A percentile compares a stretch with the other conserved stretches of the same genome.
Evolutionary conservation across 1,140 invertebrate species (phyloP).

Genomic region (Melipona quadrifasciata): DNA sequence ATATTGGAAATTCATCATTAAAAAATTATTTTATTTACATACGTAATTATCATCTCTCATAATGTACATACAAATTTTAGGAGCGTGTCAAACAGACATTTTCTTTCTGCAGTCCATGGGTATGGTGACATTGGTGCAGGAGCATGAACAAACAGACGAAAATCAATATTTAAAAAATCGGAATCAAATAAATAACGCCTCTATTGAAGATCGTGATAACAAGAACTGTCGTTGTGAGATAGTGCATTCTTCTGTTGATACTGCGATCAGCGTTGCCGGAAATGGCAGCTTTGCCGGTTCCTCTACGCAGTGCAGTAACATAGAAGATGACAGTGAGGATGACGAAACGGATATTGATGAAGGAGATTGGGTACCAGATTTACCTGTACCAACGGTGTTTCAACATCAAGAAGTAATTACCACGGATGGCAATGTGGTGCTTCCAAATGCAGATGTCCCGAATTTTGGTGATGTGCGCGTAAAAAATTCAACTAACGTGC

Average conservation of each 20-base stretch:
- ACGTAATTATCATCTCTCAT: background rate
- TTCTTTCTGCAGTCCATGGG: conserved; percentile 35
- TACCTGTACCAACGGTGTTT: conserved; percentile 38
- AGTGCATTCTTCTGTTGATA: background rate
- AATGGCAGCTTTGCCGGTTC: conserved; percentile 44
- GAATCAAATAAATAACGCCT: background rate
- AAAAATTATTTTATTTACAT: background rate
- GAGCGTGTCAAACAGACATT: background rate
- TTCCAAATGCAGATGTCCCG: conserved; percentile 65
- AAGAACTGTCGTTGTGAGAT: conserved; percentile 1
- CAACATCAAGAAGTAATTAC: conserved; percentile 57
- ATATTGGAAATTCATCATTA: background rate
- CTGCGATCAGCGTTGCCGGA: background rate
- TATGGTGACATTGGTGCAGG: conserved; percentile 65
- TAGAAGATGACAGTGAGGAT: conserved; percentile 56
- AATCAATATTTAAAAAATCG: conserved; percentile 48
- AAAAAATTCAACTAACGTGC: conserved; percentile 84
- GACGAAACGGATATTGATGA: conserved; percentile 62
- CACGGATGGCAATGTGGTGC: conserved; percentile 52
- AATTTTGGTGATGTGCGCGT: conserved; percentile 83
- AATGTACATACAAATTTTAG: background rate
- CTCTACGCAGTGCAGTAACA: conserved; percentile 66
- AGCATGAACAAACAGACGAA: conserved; percentile 46
- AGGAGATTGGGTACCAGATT: conserved; percentile 61
- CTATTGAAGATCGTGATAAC: background rate